These are phyloP conservation scores for Antrozous pallidus DNA, from an alignment of 2,797 vertebrate genomes.

Conservation along the genomic window DNA sequence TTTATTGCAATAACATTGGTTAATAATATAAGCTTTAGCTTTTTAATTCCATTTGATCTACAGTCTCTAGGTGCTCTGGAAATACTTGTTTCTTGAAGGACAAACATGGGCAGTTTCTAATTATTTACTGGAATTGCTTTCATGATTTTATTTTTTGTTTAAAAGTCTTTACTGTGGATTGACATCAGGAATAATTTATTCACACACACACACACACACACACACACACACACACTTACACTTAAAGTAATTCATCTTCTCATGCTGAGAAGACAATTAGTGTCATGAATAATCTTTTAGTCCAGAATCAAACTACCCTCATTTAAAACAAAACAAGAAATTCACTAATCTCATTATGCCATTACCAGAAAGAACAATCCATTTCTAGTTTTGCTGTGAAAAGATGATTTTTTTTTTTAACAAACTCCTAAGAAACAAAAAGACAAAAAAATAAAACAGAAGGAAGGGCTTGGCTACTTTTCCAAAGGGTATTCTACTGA, in stretches of 20 bases:
- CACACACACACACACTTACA: not conserved
- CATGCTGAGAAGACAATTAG: conserved; percentile 60
- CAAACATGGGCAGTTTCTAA: not conserved
- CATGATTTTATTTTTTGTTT: not conserved
- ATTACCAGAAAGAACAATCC: conserved; percentile 63
- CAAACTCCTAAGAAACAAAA: not conserved
- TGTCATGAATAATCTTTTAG: conserved; percentile 66
- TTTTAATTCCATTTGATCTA: conserved; percentile 26
- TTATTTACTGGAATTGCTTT: not conserved
- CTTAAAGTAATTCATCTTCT: conserved; percentile 53
- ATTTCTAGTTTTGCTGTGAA: conserved; percentile 43
- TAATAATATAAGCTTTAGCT: not conserved
- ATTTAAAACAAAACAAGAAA: conserved; percentile 64
- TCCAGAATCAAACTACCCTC: conserved; percentile 63
- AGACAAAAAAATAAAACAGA: not conserved
- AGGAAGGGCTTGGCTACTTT: not conserved
- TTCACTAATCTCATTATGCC: conserved; percentile 68
- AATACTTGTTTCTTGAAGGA: not conserved
- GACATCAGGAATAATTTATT: not conserved
- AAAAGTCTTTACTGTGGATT: not conserved
- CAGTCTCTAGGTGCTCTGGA: not conserved
- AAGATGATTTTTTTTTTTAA: not conserved
- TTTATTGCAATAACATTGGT: not conserved
- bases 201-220: conserved; percentile 3
- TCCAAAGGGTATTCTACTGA: not conserved